These are phyloP conservation scores for Aegypius monachus DNA, from an alignment of 2,113 vertebrate species.

Conservation along the genomic window DNA sequence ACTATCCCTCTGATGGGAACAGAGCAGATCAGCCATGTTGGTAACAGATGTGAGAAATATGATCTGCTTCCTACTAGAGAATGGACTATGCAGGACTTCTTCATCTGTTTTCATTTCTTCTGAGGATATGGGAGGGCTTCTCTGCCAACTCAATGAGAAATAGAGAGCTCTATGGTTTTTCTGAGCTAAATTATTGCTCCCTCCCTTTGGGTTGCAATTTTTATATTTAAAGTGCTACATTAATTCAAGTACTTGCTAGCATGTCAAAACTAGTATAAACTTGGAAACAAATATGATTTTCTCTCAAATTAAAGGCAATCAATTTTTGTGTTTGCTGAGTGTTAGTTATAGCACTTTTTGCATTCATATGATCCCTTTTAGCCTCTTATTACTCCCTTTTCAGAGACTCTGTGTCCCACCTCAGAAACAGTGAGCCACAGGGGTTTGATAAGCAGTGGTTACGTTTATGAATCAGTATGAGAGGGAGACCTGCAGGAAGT, in stretches of 20 bases:
- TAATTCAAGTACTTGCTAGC: background rate
- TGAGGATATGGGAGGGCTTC: background rate
- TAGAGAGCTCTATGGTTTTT: background rate
- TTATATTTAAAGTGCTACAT: background rate
- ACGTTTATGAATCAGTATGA: background rate
- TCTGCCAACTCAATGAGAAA: background rate
- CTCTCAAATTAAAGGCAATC: background rate
- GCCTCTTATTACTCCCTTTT: background rate
- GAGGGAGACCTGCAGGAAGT: background rate
- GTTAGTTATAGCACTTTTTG: background rate
- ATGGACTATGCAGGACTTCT: background rate
- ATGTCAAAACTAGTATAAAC: background rate
- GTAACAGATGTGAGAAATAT: conserved; percentile 9
- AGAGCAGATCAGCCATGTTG: background rate
- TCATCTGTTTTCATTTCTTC: conserved; percentile 29
- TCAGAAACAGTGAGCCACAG: background rate
- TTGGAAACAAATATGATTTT: background rate
- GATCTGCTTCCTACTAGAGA: background rate
- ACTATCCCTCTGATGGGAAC: background rate
- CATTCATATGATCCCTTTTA: background rate
- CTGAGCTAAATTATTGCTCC: background rate
- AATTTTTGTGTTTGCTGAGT: background rate
- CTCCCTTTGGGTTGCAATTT: background rate
- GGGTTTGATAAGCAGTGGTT: background rate
- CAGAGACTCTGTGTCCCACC: background rate